phyloP scores from a whole-genome alignment of 1,140 invertebrate genomes.

The Apolygus lucorum region DNA sequence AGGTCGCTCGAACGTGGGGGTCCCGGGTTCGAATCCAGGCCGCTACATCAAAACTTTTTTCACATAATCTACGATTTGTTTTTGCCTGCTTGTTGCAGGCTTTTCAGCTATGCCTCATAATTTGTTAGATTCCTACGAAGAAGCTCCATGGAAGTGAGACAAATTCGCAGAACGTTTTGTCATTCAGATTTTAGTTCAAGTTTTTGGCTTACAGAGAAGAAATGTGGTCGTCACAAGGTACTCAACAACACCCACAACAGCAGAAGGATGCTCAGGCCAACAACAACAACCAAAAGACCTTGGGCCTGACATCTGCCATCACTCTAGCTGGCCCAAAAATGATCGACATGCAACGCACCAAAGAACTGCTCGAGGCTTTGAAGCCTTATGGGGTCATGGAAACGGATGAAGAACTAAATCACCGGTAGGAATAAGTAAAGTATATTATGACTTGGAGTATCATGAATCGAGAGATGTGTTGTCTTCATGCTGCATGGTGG shows the following conservation, averaged over 20 bases:
- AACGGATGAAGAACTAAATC: constrained; percentile 79
- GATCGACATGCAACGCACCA: constrained; percentile 70
- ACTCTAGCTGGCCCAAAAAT: constrained; percentile 78
- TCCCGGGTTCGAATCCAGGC: neutral
- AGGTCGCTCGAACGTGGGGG: no score
- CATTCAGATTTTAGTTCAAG: neutral
- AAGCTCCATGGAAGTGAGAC: neutral
- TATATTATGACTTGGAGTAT: no score
- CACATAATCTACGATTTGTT: no score
- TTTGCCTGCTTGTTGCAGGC: no score
- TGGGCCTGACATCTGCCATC: constrained; percentile 88
- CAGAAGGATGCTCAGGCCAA: constrained; percentile 2
- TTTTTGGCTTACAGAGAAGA: no score
- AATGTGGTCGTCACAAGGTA: constrained; percentile 17
- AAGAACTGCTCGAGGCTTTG: constrained; percentile 71
- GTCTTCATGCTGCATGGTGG: no score
- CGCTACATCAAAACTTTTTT: neutral
- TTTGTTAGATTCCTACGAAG: neutral
- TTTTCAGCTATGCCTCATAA: neutral
- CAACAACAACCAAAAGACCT: constrained; percentile 22
- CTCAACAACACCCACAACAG: constrained; percentile 15
- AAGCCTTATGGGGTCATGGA: constrained; percentile 88
- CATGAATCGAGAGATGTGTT: no score
- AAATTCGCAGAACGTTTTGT: neutral
- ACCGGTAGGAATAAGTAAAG: constrained; percentile 53